phyloP scores from a whole-genome alignment of 2,888 invertebrate genomes.

The Thera britannica region DNA sequence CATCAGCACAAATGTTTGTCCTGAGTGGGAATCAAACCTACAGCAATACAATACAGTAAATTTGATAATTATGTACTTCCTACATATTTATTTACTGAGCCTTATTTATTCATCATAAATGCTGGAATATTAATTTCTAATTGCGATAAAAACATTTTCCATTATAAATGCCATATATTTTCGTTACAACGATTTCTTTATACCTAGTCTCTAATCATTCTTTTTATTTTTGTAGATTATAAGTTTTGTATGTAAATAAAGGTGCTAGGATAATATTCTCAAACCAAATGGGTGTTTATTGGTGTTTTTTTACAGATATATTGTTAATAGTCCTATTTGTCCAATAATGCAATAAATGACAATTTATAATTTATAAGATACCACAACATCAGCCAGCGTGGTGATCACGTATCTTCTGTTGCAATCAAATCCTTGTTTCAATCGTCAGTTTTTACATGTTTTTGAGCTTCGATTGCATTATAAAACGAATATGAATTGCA shows the following conservation, averaged over 20 bases:
- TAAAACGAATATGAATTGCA: too few relatives aligned
- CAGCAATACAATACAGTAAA: too few relatives aligned
- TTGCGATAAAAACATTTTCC: conserved; percentile 16
- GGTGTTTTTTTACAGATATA: conserved; percentile 20
- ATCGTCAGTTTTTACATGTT: too few relatives aligned
- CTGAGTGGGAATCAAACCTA: too few relatives aligned
- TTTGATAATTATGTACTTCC: neutral
- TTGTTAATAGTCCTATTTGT: conserved; percentile 10
- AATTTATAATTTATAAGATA: conserved; percentile 1
- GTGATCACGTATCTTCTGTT: too few relatives aligned
- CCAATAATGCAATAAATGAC: conserved; percentile 26
- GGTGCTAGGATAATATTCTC: conserved; percentile 62
- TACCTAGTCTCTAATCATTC: conserved; percentile 62
- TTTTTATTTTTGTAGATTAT: conserved; percentile 47
- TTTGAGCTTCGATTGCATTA: too few relatives aligned
- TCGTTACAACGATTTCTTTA: conserved; percentile 64
- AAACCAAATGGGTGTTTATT: conserved; percentile 45
- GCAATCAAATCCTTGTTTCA: too few relatives aligned
- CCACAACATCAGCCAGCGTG: neutral
- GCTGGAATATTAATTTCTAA: neutral
- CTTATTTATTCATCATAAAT: neutral
- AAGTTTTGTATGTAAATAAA: conserved; percentile 59
- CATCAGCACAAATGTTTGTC: too few relatives aligned
- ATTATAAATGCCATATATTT: conserved; percentile 57
- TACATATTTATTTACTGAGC: neutral